Evolutionary conservation across 2,888 invertebrate genomes (phyloP).

Genomic region (Heliconius sara): DNA sequence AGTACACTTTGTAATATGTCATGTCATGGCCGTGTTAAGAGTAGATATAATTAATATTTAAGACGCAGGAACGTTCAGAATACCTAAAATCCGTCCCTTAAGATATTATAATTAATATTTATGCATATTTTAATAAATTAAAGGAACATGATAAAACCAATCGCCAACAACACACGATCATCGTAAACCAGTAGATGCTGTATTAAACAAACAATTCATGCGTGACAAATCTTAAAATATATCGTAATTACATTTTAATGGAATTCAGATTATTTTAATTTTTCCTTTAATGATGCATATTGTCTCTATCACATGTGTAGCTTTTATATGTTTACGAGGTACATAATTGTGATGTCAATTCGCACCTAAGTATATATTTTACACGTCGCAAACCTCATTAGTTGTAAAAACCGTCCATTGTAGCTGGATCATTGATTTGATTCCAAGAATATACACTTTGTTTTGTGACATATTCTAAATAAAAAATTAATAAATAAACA

Average conservation of each 20-base stretch:
- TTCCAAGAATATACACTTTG: not conserved
- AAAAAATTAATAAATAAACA: not conserved
- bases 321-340: constrained; percentile 15
- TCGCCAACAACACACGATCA: constrained; percentile 20
- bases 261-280: constrained; percentile 44
- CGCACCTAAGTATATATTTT: constrained; percentile 11
- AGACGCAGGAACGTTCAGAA: not conserved
- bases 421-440: not conserved
- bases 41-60: not conserved
- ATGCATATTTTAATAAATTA: constrained; percentile 2
- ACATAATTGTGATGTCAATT: constrained; percentile 13
- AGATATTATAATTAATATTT: not conserved
- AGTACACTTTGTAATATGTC: too few species aligned
- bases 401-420: constrained; percentile 7
- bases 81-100: not conserved
- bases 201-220: constrained; percentile 42
- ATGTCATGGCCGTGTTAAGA: not conserved
- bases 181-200: constrained; percentile 20
- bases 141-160: constrained; percentile 18
- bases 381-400: constrained; percentile 7
- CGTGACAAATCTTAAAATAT: constrained; percentile 47
- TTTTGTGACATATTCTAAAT: not conserved
- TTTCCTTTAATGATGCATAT: constrained; percentile 34
- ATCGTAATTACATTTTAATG: constrained; percentile 46
- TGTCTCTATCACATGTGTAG: constrained; percentile 23